Evolutionary conservation across 2,888 invertebrate species (phyloP), one percentile per base, ranked within the genome.

Genomic region (Diplolepis rosae): DNA sequence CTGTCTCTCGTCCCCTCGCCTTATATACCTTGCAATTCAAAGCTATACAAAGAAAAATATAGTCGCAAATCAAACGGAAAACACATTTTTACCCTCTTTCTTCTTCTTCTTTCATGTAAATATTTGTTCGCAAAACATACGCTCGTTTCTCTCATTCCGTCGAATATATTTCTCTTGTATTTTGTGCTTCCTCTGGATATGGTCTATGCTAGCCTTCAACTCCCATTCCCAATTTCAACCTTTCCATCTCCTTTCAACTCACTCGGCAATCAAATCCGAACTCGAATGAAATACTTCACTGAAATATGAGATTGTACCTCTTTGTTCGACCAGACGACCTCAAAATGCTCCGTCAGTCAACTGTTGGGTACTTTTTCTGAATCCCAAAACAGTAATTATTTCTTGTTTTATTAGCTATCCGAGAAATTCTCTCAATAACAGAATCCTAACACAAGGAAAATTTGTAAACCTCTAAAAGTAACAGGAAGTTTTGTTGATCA

Each of bases 111-210:
- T 74, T 77, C 79, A 77, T 79, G 81, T 84, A 85, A 85, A 85
- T 84, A 85, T 85, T 85, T 84, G 80, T 81, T 84, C 82, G 78
- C 78, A 80, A 85, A 84, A 85, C 85, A 84, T 84, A 84, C 82
- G 80, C 80, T 80, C 77, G 78, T 70, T 79, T 77, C 73, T 77
- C 74, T 75, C 56, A 35, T 50, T 68, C n/a, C 15, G 69, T 39
- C 9, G 50, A 65, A 69, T 68, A 67, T 71, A 70, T 73, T 68
- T 68, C 68, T 66, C 61, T 56, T 39, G 22, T 45, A 48, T 69
- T 61, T 22, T 61, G 30, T 69, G 22, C 48, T 27, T 15, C 27
- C 15, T 11, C 48, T 30, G n/a, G 22, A 28, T n/a, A n/a, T 61
- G 61, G 27, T 51, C 39, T 68, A 52, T 42, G n/a, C 51, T n/a